Evolutionary conservation across 2,888 invertebrate genomes (phyloP).

Genomic region (Papilio demoleus): DNA sequence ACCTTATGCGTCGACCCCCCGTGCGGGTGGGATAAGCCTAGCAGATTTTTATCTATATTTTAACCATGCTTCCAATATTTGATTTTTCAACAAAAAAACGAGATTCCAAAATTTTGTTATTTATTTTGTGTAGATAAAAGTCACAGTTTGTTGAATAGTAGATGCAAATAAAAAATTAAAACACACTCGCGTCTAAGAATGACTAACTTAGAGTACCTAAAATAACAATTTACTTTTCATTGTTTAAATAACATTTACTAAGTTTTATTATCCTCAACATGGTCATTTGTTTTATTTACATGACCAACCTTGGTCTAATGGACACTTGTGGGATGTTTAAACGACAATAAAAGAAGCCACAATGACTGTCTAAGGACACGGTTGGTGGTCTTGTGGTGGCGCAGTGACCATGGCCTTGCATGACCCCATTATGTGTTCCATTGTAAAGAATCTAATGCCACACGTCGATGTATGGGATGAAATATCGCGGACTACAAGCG

Average conservation of each 20-base stretch:
- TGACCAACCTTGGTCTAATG: constrained; percentile 29
- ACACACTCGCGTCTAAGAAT: not conserved
- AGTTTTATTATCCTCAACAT: constrained; percentile 11
- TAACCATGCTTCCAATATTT: too few relatives aligned
- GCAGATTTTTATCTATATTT: too few relatives aligned
- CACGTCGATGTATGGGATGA: constrained; percentile 28
- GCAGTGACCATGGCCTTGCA: constrained; percentile 43
- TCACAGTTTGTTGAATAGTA: too few relatives aligned
- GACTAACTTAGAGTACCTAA: not conserved
- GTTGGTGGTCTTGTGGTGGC: constrained; percentile 39
- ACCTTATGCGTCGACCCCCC: too few relatives aligned
- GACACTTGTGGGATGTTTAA: constrained; percentile 17
- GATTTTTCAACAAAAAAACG: too few relatives aligned
- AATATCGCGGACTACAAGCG: constrained; percentile 13
- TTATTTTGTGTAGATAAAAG: too few relatives aligned
- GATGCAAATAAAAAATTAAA: not conserved
- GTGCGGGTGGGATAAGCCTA: too few relatives aligned
- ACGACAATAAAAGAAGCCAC: constrained; percentile 36
- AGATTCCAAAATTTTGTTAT: too few relatives aligned
- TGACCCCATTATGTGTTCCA: constrained; percentile 39
- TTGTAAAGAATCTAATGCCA: constrained; percentile 42
- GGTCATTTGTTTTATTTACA: constrained; percentile 19
- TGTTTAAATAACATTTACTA: not conserved
- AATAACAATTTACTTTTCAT: not conserved
- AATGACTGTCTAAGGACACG: constrained; percentile 30